Evolutionary conservation across 37 sponge, comb jelly and placozoan species (phyloP).

Genomic region (Beroe forskalii): DNA sequence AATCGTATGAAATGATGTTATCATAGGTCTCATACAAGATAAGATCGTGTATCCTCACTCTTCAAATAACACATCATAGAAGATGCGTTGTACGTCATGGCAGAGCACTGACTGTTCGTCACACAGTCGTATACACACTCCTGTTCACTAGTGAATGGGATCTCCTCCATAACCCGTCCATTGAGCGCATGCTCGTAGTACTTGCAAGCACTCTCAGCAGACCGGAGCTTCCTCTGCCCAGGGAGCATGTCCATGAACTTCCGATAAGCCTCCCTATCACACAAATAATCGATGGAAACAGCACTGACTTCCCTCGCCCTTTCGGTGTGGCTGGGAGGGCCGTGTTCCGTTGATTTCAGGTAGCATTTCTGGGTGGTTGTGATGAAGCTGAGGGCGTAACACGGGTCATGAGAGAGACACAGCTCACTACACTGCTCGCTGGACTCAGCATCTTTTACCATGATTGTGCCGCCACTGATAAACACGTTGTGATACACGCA

Average conservation of each 20-base stretch:
- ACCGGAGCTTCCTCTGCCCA: background rate
- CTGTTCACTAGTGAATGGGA: background rate
- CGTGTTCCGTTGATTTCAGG: background rate
- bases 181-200: background rate
- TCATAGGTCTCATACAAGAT: background rate
- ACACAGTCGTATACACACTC: background rate
- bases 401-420: background rate
- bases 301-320: background rate
- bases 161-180: background rate
- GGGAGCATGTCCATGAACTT: background rate
- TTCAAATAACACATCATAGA: conserved; percentile 14
- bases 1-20: conserved; percentile 18
- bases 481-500: conserved; percentile 2
- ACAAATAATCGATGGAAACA: background rate
- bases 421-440: background rate
- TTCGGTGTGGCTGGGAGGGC: background rate
- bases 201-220: background rate
- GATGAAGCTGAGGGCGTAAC: background rate
- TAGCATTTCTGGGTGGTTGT: background rate
- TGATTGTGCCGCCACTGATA: background rate
- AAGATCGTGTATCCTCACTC: background rate
- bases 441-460: background rate
- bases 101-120: background rate
- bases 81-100: background rate
- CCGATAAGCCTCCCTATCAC: background rate